Base-by-base conservation (phyloP, 2,888 invertebrate genomes). In the Noctua janthina region DNA sequence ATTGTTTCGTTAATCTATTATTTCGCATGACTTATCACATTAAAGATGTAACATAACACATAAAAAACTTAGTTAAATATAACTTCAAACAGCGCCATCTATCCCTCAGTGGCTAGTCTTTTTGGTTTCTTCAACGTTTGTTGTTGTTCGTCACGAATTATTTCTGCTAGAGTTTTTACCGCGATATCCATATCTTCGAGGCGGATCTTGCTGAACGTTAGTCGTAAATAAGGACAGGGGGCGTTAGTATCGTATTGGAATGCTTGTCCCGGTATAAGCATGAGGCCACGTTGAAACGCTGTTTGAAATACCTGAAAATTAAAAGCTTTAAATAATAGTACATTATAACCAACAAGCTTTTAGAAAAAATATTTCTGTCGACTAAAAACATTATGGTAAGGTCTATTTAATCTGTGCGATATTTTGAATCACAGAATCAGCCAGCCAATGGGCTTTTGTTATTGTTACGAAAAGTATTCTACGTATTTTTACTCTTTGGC, bases 231-330 rank as follows among this genome's bases (percentile, higher is more conserved):
- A 70, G 97, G 97, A 88, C 98, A 98, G 20, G 98, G 97, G 81
- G 97, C 95, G 64, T 94, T 94, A 1, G 97, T 96, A 93, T 98
- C 98, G 74, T 97, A 97, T 93, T 97, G 97, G 93, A 98, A 98
- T 0, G 98, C 98, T 83, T 98, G 98, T 0, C 98, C 99, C 0
- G 98, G 98, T 0, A 98, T 97, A 86, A 98, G 94, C 91, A 98
- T 97, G 2, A 98, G 97, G 17, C 98, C 97, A 79, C 98, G 97
- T 76, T 97, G 96, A 43, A 98, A 93, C 0, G 98, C 98, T 74
- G 98, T 97, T 74, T 94, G 91, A 84, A 96, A 96, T 20, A 96
- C 96, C 96, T 96, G 91, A 0, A 88, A 88, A 64, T 39, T 62
- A 20, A 68, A n/a, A 0, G 17, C 23, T 59, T 17, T 5, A 23